These are phyloP conservation scores for rat (Rattus norvegicus) DNA, from an alignment of 2,113 vertebrate genomes.

Conservation along the genomic window DNA sequence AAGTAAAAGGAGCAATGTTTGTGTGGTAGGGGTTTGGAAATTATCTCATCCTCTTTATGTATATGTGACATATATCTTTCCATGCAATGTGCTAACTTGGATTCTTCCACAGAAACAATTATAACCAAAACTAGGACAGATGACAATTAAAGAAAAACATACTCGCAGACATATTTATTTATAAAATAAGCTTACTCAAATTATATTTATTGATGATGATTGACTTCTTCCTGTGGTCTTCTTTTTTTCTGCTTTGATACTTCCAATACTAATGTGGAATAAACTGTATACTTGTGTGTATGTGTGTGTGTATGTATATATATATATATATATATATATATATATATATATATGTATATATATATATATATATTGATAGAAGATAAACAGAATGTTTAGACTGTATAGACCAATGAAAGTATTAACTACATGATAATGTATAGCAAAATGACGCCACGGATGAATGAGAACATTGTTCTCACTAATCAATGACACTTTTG, in stretches of 20 bases:
- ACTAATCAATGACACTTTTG: too few relatives aligned
- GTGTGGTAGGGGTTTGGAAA: not conserved
- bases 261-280: not conserved
- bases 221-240: not conserved
- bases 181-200: not conserved
- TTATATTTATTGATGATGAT: not conserved
- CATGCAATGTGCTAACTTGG: not conserved
- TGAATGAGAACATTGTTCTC: not conserved
- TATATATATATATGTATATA: rapidly evolving
- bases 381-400: not conserved
- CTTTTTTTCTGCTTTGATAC: not conserved
- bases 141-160: not conserved
- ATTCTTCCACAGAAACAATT: not conserved
- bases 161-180: not conserved
- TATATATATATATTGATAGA: too few relatives aligned
- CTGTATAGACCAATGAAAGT: too few relatives aligned
- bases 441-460: rapidly evolving
- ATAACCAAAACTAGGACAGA: not conserved
- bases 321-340: not conserved
- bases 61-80: not conserved
- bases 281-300: not conserved
- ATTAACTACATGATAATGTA: too few relatives aligned
- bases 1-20: not conserved
- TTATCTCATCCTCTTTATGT: not conserved
- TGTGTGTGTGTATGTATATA: too few relatives aligned